phyloP scores from a whole-genome alignment of 2,888 invertebrate genomes.

The Melieria omissa region DNA sequence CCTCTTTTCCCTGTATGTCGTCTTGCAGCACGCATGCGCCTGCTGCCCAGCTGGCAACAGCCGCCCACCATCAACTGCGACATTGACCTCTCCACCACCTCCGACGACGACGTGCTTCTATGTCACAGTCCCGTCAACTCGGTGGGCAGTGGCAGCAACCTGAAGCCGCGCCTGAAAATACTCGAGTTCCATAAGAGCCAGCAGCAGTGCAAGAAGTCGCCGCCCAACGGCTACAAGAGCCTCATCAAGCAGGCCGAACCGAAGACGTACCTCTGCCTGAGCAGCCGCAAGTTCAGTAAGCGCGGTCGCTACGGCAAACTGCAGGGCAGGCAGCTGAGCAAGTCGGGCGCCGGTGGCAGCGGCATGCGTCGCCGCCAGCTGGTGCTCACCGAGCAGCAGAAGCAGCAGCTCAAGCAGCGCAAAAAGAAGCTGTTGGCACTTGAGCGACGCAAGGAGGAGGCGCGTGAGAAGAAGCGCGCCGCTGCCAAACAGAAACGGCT shows the following conservation, averaged over 20 bases:
- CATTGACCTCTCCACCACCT: conserved; percentile 44
- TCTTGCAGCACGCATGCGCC: conserved; percentile 41
- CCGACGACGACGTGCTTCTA: conserved; percentile 48
- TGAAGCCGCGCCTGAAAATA: conserved; percentile 58
- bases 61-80: conserved; percentile 42
- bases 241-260: conserved; percentile 66
- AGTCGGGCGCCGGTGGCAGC: conserved; percentile 39
- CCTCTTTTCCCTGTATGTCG: neutral
- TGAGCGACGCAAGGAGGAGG: conserved; percentile 53
- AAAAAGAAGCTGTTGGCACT: conserved; percentile 53
- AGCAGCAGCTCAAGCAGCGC: conserved; percentile 53
- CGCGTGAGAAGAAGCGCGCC: conserved; percentile 47
- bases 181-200: conserved; percentile 54
- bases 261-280: conserved; percentile 63
- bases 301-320: conserved; percentile 60
- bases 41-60: conserved; percentile 42
- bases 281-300: conserved; percentile 56
- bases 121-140: conserved; percentile 46
- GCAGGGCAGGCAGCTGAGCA: conserved; percentile 50
- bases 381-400: conserved; percentile 62
- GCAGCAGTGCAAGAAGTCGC: conserved; percentile 57
- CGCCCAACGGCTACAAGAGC: conserved; percentile 65
- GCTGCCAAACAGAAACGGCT: conserved; percentile 44
- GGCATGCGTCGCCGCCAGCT: conserved; percentile 57
- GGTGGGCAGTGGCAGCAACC: conserved; percentile 38